Conservation (phyloP, 2,888 invertebrate genomes). For the Teinopalpus imperialis region DNA sequence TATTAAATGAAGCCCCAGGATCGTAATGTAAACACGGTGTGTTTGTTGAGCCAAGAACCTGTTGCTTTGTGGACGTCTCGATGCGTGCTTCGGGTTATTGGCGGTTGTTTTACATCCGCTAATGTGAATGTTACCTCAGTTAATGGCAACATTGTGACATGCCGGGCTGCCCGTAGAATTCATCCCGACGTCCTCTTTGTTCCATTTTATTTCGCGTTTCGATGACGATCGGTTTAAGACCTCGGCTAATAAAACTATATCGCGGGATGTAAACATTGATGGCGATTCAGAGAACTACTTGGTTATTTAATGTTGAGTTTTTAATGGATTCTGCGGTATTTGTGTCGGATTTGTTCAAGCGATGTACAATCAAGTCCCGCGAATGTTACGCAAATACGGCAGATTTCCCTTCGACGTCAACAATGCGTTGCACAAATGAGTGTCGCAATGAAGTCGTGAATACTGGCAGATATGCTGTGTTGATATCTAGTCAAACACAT, state of each 20-base stretch:
- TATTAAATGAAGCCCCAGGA: conserved; percentile 81
- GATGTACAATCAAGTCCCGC: conserved; percentile 57
- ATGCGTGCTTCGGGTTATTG: conserved; percentile 76
- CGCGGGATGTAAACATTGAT: conserved; percentile 27
- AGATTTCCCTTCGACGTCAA: conserved; percentile 72
- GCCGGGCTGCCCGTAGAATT: conserved; percentile 26
- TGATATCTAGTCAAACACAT: conserved; percentile 68
- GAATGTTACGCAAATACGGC: conserved; percentile 60
- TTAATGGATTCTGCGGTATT: conserved; percentile 16
- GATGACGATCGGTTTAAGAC: conserved; percentile 31
- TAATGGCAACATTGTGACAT: conserved; percentile 71
- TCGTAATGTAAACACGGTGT: conserved; percentile 77
- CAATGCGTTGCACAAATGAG: conserved; percentile 65
- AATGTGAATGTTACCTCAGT: conserved; percentile 71
- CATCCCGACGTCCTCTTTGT: conserved; percentile 35
- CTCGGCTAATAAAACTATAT: conserved; percentile 35
- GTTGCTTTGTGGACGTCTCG: conserved; percentile 77
- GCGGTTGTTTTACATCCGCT: conserved; percentile 77
- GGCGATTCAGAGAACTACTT: conserved; percentile 14
- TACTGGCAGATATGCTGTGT: conserved; percentile 53
- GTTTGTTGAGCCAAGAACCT: conserved; percentile 77
- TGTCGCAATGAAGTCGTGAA: conserved; percentile 65
- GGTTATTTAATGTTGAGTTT: conserved; percentile 20
- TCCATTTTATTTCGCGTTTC: conserved; percentile 38
- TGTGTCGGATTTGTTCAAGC: conserved; percentile 26